Percentiles rank a stretch among this genome's conserved stretches.
Conservation (phyloP, 2,113 vertebrate species). For the Gallinago media region DNA sequence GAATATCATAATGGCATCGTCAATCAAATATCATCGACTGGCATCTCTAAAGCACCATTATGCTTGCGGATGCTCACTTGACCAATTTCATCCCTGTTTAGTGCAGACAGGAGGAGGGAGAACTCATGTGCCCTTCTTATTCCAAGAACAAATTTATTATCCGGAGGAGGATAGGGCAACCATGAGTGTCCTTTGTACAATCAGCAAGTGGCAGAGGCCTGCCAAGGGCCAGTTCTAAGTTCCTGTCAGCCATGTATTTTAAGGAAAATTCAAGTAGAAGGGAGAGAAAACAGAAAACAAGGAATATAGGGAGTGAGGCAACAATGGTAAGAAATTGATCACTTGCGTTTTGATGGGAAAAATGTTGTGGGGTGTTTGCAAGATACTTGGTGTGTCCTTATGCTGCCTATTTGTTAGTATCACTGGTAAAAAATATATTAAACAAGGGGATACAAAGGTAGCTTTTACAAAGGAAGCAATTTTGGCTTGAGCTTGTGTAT, state of each 20-base stretch:
- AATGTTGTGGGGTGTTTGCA: neutral
- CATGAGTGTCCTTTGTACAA: neutral
- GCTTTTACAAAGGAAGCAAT: neutral
- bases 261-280: neutral
- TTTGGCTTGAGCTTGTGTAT: neutral
- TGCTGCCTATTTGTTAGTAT: neutral
- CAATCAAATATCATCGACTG: constrained; percentile 5
- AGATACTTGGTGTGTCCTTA: neutral
- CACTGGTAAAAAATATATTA: neutral
- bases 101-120: neutral
- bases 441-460: neutral
- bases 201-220: neutral
- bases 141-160: neutral
- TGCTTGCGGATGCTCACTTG: neutral
- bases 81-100: neutral
- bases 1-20: constrained; percentile 21
- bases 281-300: neutral
- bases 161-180: neutral
- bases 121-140: neutral
- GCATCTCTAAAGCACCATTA: neutral
- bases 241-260: neutral
- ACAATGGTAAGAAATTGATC: neutral
- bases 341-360: neutral
- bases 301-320: neutral
- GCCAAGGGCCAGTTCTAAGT: neutral